Base-by-base conservation (phyloP, 2,113 vertebrate genomes). In the Neolamprologus fasciatus region DNA sequence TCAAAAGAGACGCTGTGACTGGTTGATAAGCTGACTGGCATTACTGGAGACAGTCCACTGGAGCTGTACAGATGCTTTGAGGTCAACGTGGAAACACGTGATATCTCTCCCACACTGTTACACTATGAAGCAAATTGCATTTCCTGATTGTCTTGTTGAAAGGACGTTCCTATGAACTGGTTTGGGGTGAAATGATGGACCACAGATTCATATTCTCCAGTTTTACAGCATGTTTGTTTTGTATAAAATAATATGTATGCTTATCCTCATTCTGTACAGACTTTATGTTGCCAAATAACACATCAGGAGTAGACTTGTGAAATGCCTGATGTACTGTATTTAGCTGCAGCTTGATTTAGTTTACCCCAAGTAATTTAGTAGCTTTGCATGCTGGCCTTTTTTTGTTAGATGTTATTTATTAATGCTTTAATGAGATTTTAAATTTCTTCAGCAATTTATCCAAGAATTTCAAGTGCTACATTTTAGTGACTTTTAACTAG, bases 381-480 rank as follows among this genome's bases (percentile, higher is more conserved):
- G 81, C 71, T 84, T 86, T 92, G 94, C 93, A 93, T 94, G 91
- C 83, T 82, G 51, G 17, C 42, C 8, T 51, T 86, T 91, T 68
- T 35, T 55, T 82, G 80, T 85, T 93, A 90, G 86, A 81, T 81
- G 82, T 94, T 95, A 96, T 96, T 96, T 95, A 95, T 96, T 95
- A 86, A 85, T 80, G 10, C 33, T 76, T 76, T 47, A 50, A 51
- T 50, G 73, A 78, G 3, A 68, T 53, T 81, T 89, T 81, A 35
- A 42, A 92, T 92, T 89, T 88, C 54, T 51, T 76, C 71, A 71
- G 10, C 78, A 84, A 6, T 73, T 66, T 82, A 89, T 91, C 89
- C 82, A 84, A 68, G 31, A 23, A 89, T 93, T 94, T 94, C 89
- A 91, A 91, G 53, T 87, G 66, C 76, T 78, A 82, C 87, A 93